Evolutionary conservation across 2,888 invertebrate genomes (phyloP), one percentile per base, ranked within the genome.

Genomic region (Caenorhabditis sp.): DNA sequence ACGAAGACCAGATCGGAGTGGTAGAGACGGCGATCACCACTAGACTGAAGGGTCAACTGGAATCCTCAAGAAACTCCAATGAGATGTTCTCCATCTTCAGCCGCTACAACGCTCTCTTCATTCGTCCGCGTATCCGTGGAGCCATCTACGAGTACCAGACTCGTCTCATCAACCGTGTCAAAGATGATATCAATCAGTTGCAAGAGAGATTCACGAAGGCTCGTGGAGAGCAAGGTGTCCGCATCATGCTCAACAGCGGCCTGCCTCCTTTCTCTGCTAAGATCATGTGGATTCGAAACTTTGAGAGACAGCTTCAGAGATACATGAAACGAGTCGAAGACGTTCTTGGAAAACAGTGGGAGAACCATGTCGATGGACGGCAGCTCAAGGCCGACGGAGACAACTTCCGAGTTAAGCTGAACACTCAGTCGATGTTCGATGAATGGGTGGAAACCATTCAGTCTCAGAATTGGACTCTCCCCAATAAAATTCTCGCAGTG

Each of bases 71-170:
- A 93, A 98, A 98, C 93, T 99, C 99, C 22, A 98, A 98, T 92
- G 99, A 99, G 93, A 99, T 99, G 99, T 99, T 99, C 93, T 94
- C 97, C 72, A 99, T 99, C 90, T 94, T 94, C 93, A 97, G 97
- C 0, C 95, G 98, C 20, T 99, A 98, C 94, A 99, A 99, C 93
- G 98, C 98, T 0, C 94, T 99, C 64, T 99, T 99, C 93, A 97
- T 99, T 11, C 95, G 99, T 9, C 98, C 98, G 1, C 98, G 99
- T 93, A 99, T 99, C 92, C 95, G 98, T 53, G 88, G 99, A 56
- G 99, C 99, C 26, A 99, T 99, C 87, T 94, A 98, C 55, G 99
- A 99, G 93, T 99, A 99, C 93, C 99, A 99, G 93, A 98, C 98
- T 0, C 98, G 99, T 92, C 94, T 99, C 70, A 99, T 99, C 92